Percentiles rank a stretch among this genome's conserved stretches.
Evolutionary conservation across 2,113 vertebrate species (phyloP).

Genomic region (Cavia aperea): DNA sequence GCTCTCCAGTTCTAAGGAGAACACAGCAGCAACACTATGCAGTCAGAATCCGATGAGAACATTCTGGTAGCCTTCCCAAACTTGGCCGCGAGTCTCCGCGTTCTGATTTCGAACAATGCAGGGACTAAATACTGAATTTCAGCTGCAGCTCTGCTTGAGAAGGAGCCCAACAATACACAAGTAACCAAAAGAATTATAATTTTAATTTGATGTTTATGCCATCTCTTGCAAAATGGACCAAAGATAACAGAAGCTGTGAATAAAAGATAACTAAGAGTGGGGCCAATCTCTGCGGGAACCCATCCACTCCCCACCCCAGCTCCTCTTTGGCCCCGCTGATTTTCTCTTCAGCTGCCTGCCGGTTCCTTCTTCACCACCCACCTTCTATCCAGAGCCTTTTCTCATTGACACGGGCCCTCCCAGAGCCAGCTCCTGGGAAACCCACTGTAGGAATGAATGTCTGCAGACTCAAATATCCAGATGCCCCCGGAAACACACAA

Average conservation of each 20-base stretch:
- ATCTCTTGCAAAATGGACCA: neutral
- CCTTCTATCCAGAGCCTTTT: neutral
- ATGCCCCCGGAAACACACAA: neutral
- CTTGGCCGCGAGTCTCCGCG: neutral
- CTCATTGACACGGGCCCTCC: neutral
- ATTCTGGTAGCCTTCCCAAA: constrained; percentile 1
- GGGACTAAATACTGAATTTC: neutral
- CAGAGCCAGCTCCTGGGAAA: neutral
- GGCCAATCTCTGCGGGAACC: neutral
- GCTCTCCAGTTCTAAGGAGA: neutral
- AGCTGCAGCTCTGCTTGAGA: neutral
- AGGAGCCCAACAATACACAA: neutral
- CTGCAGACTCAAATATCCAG: neutral
- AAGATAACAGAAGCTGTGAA: neutral
- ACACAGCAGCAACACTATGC: neutral
- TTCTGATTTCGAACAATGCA: neutral
- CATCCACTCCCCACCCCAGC: neutral
- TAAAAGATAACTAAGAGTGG: neutral
- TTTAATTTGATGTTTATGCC: neutral
- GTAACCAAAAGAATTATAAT: neutral
- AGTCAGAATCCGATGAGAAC: neutral
- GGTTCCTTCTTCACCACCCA: neutral
- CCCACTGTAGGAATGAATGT: neutral
- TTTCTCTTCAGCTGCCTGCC: neutral
- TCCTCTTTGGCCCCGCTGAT: neutral